Evolutionary conservation across 2,888 invertebrate species (phyloP), one percentile per base, ranked within the genome.

Genomic region (Argyresthia albistria): DNA sequence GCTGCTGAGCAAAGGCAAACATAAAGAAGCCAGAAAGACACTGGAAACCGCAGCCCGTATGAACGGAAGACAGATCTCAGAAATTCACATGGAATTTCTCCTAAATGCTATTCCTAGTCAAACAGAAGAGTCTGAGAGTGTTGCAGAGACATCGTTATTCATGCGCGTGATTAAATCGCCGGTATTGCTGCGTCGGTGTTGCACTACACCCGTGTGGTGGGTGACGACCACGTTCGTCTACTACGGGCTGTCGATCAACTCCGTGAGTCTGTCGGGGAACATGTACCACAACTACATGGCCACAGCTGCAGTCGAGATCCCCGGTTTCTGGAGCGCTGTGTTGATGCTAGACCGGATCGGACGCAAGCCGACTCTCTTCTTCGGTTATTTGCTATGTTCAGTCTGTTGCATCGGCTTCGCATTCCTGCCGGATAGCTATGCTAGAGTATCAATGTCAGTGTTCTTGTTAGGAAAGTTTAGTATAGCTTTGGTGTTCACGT

Each of bases 181-280:
- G 1, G 78, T 84, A 46, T 73, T 93, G 54, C 66, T 91, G 14
- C 72, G 89, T n/a, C 81, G 92, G 57, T 82, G 92, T 61, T 70
- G 90, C 45, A 91, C 91, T 43, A 93, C 93, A 54, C 93, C 92
- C n/a, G 84, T 93, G 56, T 91, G 93, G 72, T 94, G 94, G 94
- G 90, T 93, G 48, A 91, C 93, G 1, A 93, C 93, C 59, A 92
- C 93, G 0, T 91, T 95, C 58, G 91, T 95, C 50, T 95, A 93
- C 70, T 95, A 94, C 62, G 95, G 95, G 0, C 76, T 95, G 54
- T 93, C 93, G 11, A 83, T 95, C 51, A 94, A 93, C 74, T 92
- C 95, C 0, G 93, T 94, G 6, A 88, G 90, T 46, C 78, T 95
- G 56, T 89, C 91, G 46, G 94, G 94, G 6, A 91, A 94, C 70